A percentile compares a stretch with the other conserved stretches of the same genome.
Evolutionary conservation across 2,888 invertebrate genomes (phyloP).

Genomic region (Quadroppia sp.): DNA sequence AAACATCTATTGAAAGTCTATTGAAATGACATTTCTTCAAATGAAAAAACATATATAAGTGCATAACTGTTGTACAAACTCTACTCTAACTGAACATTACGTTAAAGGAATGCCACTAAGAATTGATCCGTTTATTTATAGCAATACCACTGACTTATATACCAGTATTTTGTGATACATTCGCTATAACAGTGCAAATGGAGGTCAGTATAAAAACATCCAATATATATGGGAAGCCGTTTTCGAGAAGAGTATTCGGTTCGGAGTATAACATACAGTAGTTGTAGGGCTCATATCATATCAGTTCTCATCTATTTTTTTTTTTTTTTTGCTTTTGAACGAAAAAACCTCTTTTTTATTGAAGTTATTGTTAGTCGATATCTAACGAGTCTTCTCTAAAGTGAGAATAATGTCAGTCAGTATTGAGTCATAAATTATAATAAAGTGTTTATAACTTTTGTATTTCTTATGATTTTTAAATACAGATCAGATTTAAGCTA

Average conservation of each 20-base stretch:
- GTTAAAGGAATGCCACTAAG: neutral
- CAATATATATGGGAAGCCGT: neutral
- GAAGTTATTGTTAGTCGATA: neutral
- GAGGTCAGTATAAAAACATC: constrained; percentile 8
- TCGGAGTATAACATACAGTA: neutral
- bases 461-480: too few relatives aligned
- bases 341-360: too few relatives aligned
- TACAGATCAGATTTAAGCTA: too few relatives aligned
- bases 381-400: neutral
- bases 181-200: neutral
- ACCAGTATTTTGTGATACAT: neutral
- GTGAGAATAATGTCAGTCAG: too few relatives aligned
- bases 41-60: neutral
- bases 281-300: neutral
- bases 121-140: constrained; percentile 32
- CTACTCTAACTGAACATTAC: neutral
- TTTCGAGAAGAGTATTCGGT: neutral
- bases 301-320: neutral
- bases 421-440: too few relatives aligned
- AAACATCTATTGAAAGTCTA: neutral
- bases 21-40: neutral
- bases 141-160: constrained; percentile 3
- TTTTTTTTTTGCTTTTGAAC: neutral
- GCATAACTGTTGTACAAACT: neutral
- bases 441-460: too few relatives aligned